Conservation (phyloP, 23 tunicate genomes). For the Diplosoma virens region DNA sequence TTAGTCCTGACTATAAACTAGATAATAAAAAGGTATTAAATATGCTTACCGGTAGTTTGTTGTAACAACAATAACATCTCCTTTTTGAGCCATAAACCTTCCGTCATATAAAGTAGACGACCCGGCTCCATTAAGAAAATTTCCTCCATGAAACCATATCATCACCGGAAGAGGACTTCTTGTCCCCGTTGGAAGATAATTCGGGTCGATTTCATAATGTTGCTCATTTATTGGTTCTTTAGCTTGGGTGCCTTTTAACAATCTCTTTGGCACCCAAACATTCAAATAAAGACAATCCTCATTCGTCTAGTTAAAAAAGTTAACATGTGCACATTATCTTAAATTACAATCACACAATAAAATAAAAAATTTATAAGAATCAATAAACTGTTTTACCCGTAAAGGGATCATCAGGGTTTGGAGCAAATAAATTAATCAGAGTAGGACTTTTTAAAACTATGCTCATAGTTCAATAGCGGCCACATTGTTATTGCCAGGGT, state of each 20-base stretch:
- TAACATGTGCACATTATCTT: too few species aligned
- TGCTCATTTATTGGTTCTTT: constrained; percentile 21
- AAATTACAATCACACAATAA: too few species aligned
- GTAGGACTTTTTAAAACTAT: too few species aligned
- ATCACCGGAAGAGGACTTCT: constrained; percentile 43
- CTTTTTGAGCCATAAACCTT: constrained; percentile 43
- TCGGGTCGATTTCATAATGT: constrained; percentile 44
- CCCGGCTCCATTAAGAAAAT: constrained; percentile 81
- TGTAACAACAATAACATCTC: constrained; percentile 86
- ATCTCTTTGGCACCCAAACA: constrained; percentile 62
- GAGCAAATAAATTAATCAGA: too few species aligned
- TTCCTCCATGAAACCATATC: constrained; percentile 84
- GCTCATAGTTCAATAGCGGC: too few species aligned
- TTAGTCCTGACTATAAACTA: too few species aligned
- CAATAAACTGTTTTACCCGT: too few species aligned
- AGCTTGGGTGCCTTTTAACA: constrained; percentile 5
- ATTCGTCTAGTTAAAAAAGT: constrained; percentile 13
- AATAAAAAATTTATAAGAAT: too few species aligned
- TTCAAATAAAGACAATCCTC: constrained; percentile 84
- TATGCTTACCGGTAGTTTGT: constrained; percentile 65
- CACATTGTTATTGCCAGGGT: too few species aligned
- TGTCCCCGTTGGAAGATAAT: constrained; percentile 22
- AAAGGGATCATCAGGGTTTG: too few species aligned
- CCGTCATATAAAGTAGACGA: constrained; percentile 67
- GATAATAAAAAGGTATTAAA: too few species aligned